These are phyloP conservation scores for Polypedilum pembai DNA, from an alignment of 1,140 invertebrate species.

Conservation along the genomic window DNA sequence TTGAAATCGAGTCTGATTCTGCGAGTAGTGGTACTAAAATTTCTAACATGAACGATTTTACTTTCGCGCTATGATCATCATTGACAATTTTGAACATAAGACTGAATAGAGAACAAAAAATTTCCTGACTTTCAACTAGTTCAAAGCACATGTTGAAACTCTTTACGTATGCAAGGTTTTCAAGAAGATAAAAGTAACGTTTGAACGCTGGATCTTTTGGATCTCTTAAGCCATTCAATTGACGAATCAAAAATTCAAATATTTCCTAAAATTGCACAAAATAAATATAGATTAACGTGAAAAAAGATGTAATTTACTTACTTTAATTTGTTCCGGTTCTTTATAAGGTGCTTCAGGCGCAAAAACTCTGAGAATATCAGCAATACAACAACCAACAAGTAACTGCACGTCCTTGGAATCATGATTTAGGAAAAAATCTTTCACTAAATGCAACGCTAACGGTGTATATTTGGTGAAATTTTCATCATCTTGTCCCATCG, in stretches of 20 bases:
- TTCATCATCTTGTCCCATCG: constrained; percentile 93
- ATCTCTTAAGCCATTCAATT: constrained; percentile 87
- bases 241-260: constrained; percentile 92
- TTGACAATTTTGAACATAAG: constrained; percentile 96
- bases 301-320: constrained; percentile 34
- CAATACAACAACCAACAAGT: constrained; percentile 92
- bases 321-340: constrained; percentile 84
- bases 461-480: constrained; percentile 91
- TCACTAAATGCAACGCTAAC: constrained; percentile 85
- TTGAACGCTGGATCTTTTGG: constrained; percentile 97
- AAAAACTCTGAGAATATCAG: constrained; percentile 94
- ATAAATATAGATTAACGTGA: constrained; percentile 30
- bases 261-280: constrained; percentile 59
- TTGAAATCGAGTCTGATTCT: constrained; percentile 90
- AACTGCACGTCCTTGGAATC: constrained; percentile 87
- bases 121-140: constrained; percentile 93
- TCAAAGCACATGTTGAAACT: constrained; percentile 99
- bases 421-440: constrained; percentile 87
- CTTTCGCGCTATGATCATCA: constrained; percentile 91
- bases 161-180: constrained; percentile 96
- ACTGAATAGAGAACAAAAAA: constrained; percentile 87
- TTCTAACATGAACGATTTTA: constrained; percentile 94
- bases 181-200: constrained; percentile 90
- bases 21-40: constrained; percentile 88
- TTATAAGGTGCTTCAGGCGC: constrained; percentile 98